A percentile compares a stretch with the other conserved stretches of the same genome.
phyloP scores from a whole-genome alignment of 2,888 invertebrate genomes.

The Noctua janthe region DNA sequence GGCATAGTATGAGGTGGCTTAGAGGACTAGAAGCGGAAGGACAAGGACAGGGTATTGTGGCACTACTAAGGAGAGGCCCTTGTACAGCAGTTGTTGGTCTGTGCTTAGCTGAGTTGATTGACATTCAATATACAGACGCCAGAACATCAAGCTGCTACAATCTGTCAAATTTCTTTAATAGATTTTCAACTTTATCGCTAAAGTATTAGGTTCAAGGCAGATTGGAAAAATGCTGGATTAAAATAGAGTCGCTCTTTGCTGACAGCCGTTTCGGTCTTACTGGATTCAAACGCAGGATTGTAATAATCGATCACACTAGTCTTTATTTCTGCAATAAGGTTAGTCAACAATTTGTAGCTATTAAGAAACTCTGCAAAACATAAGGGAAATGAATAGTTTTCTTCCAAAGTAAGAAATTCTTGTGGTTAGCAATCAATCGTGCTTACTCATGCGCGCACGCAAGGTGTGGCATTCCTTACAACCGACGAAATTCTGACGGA shows the following conservation, averaged over 20 bases:
- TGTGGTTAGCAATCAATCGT: conserved; percentile 25
- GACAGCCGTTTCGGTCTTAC: background rate
- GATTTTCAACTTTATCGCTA: too few species aligned
- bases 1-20: background rate
- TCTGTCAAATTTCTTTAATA: too few species aligned
- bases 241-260: background rate
- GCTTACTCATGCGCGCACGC: conserved; percentile 34
- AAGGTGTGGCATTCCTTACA: conserved; percentile 40
- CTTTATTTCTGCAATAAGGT: background rate
- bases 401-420: background rate
- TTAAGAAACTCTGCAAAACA: background rate
- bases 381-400: background rate
- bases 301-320: background rate
- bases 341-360: background rate
- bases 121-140: background rate
- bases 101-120: background rate
- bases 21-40: background rate
- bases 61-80: background rate
- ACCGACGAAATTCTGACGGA: conserved; percentile 27
- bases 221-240: background rate
- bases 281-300: background rate
- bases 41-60: background rate
- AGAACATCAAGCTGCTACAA: too few species aligned
- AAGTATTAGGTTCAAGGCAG: too few species aligned
- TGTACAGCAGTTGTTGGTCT: background rate